Percentiles rank a stretch among this genome's conserved stretches.
These are phyloP conservation scores for Etheostoma spectabile DNA, from an alignment of 2,113 vertebrate species.

Conservation along the genomic window DNA sequence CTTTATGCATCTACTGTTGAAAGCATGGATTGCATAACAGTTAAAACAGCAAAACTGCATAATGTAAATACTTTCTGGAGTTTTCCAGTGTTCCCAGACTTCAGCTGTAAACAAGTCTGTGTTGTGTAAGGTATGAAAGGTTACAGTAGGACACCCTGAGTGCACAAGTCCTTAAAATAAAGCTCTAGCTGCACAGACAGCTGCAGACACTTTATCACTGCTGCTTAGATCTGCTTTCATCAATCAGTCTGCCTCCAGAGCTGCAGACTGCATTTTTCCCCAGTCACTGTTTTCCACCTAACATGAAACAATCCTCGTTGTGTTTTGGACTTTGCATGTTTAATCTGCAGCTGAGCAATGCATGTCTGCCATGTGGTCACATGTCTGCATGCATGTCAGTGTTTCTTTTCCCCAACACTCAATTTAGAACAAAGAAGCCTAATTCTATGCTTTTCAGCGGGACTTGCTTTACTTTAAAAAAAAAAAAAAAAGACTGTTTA, in stretches of 20 bases:
- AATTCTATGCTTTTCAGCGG: slow-evolving; percentile 29
- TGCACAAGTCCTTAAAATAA: slow-evolving; percentile 57
- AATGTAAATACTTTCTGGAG: not conserved
- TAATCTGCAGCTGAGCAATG: slow-evolving; percentile 28
- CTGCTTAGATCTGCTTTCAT: slow-evolving; percentile 43
- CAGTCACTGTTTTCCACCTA: not conserved
- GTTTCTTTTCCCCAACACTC: not conserved
- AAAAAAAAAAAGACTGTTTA: not conserved
- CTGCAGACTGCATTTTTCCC: slow-evolving; percentile 22
- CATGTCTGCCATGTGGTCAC: slow-evolving; percentile 44
- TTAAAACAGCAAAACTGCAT: not conserved
- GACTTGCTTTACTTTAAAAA: not conserved
- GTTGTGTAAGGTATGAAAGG: slow-evolving; percentile 65
- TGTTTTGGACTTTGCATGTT: slow-evolving; percentile 40
- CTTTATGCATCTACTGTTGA: not conserved
- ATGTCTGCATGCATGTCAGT: slow-evolving; percentile 34
- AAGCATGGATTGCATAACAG: not conserved
- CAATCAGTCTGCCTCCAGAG: slow-evolving; percentile 8
- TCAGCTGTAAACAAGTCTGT: slow-evolving; percentile 34
- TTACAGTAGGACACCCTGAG: slow-evolving; percentile 52
- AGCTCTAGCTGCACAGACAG: slow-evolving; percentile 37
- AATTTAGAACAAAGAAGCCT: slow-evolving; percentile 24
- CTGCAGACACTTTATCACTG: slow-evolving; percentile 51
- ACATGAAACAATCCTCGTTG: slow-evolving; percentile 23
- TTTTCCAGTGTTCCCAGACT: slow-evolving; percentile 24